Base-by-base conservation (phyloP, 1,140 invertebrate genomes). In the Spodoptera frugiperda region DNA sequence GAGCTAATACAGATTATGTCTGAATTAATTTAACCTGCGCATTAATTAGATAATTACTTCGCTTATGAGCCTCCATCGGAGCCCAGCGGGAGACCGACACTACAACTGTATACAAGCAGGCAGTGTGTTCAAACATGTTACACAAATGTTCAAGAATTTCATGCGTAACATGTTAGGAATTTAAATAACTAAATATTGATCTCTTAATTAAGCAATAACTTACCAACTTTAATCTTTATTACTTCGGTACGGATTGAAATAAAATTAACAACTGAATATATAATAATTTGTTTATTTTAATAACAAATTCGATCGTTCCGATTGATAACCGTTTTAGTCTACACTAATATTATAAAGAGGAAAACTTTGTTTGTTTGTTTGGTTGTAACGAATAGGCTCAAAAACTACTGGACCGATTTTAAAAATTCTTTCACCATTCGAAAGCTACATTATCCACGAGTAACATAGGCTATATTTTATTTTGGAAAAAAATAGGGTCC, bases 21-120 rank as follows among this genome's bases (percentile, higher is more conserved):
- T 67, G 63, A 67, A 67, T 67, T 67, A 67, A 67, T 49, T 49
- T n/a, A 67, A 25, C 44, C 17, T 25, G 6, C 12, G 12, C 48
- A 67, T 67, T 67, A 49, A 67, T 49, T 25, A 49, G 44, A 15
- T 67, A 67, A 67, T 67, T 67, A 49, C 15, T 67, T 48, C 5
- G 8, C 57, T 67, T 67, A 49, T 48, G 44, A 67, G 17, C 39
- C 10, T 15, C 63, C 0, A 9, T 67, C 19, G 9, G 5, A 10
- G 19, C 63, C 11, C 63, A 21, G 63, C 63, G 33, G 63, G 63
- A 15, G 46, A 12, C 15, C 17, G 33, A 39, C 25, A 25, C 33
- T 39, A 25, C 11, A 12, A 3, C 63, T n/a, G 1, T 11, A 19
- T 25, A 10, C 44, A 46, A 12, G 14, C 57, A n/a, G 0, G 55